Percentiles rank a stretch among this genome's conserved stretches.
phyloP scores from a whole-genome alignment of 2,888 invertebrate genomes.

The Hymenopus coronatus region DNA sequence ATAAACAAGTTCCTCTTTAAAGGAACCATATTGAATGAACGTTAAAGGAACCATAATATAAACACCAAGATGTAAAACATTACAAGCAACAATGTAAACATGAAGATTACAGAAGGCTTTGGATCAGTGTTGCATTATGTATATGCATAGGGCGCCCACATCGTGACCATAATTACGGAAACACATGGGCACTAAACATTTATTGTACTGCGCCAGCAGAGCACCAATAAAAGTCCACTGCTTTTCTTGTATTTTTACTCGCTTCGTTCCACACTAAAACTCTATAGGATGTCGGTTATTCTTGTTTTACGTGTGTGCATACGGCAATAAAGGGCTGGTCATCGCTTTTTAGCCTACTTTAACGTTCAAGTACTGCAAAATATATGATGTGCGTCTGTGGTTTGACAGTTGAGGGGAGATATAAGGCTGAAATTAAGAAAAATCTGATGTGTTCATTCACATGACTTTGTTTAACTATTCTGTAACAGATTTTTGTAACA shows the following conservation, averaged over 20 bases:
- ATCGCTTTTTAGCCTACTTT: background rate
- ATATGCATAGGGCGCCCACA: background rate
- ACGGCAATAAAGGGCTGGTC: background rate
- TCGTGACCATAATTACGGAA: background rate
- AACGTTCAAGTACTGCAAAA: background rate
- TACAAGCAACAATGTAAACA: background rate
- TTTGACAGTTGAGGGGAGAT: background rate
- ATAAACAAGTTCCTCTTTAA: too few relatives aligned
- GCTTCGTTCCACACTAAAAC: background rate
- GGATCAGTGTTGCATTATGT: background rate
- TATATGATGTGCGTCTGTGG: background rate
- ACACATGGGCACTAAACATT: slow-evolving; percentile 12
- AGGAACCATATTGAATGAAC: too few relatives aligned
- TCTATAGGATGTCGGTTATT: background rate
- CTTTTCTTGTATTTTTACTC: background rate
- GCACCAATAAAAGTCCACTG: background rate
- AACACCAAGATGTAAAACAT: too few relatives aligned
- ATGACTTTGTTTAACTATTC: too few relatives aligned
- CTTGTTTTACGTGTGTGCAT: background rate
- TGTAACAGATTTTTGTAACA: too few relatives aligned
- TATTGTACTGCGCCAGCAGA: background rate
- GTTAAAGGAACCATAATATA: too few relatives aligned
- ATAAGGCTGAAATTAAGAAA: too few relatives aligned
- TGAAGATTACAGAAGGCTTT: background rate
- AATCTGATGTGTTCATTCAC: too few relatives aligned